These are phyloP conservation scores for Phaenicophaeus curvirostris DNA, from an alignment of 2,797 vertebrate species.

Conservation along the genomic window DNA sequence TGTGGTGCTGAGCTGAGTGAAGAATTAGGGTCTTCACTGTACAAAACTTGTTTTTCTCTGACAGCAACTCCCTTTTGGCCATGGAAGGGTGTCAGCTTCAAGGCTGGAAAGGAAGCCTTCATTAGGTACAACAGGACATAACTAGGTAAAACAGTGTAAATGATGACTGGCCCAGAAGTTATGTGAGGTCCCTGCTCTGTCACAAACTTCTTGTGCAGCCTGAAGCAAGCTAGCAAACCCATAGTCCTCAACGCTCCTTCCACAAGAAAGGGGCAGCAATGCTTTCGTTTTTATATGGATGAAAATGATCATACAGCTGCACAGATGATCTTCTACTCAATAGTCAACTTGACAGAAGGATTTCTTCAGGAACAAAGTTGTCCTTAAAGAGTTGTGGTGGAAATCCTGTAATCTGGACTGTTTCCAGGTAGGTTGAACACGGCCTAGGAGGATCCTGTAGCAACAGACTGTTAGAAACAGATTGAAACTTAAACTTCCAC, in stretches of 20 bases:
- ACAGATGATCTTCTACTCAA: background rate
- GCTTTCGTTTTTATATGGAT: background rate
- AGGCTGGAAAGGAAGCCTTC: background rate
- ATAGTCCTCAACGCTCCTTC: background rate
- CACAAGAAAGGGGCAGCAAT: background rate
- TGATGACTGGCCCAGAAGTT: background rate
- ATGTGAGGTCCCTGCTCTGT: background rate
- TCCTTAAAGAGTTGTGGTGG: background rate
- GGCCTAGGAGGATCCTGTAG: background rate
- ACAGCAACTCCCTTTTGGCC: background rate
- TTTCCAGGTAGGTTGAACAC: background rate
- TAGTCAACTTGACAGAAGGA: background rate
- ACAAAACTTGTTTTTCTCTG: background rate
- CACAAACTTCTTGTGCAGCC: background rate
- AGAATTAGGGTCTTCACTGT: background rate
- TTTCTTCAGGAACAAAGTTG: background rate
- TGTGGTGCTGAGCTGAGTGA: background rate
- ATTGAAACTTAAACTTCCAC: conserved; percentile 11
- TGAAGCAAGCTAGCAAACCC: background rate
- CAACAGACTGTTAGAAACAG: background rate
- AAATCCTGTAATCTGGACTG: background rate
- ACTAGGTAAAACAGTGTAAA: background rate
- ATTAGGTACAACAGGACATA: background rate
- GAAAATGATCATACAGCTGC: background rate
- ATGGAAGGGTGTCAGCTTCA: background rate